Conservation (phyloP, 2,888 invertebrate species). For the Mimachlamys varia region DNA sequence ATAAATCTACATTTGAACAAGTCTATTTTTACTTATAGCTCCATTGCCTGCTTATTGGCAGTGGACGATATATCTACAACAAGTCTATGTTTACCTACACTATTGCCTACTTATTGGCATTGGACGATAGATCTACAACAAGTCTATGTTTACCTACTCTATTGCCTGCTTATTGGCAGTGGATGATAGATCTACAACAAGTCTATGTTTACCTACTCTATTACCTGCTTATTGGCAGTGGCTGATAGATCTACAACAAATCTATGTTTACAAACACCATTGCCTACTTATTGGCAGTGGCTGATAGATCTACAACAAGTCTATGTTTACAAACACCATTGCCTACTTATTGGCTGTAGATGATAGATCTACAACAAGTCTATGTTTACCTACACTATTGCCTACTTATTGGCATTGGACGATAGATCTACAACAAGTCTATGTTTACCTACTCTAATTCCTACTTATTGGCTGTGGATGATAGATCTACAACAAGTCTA, state of each 20-base stretch:
- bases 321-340: background rate
- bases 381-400: conserved; percentile 41
- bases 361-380: background rate
- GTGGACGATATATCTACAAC: conserved; percentile 59
- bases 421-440: conserved; percentile 51
- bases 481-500: conserved; percentile 9
- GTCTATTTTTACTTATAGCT: conserved; percentile 45
- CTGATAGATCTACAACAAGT: background rate
- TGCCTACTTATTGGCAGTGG: conserved; percentile 41
- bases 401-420: conserved; percentile 58
- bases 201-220: conserved; percentile 45
- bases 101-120: conserved; percentile 32
- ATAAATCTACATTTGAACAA: background rate
- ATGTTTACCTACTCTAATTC: no score
- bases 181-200: background rate
- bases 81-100: no score
- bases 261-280: no score
- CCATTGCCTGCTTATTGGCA: conserved; percentile 55
- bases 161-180: background rate
- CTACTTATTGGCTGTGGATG: conserved; percentile 38
- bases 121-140: background rate
- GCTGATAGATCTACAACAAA: conserved; percentile 57
- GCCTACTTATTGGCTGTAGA: background rate
- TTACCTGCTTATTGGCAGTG: conserved; percentile 56
- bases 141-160: background rate